These are phyloP conservation scores for Teleopsis dalmanni DNA, from an alignment of 1,140 invertebrate genomes.

Conservation along the genomic window DNA sequence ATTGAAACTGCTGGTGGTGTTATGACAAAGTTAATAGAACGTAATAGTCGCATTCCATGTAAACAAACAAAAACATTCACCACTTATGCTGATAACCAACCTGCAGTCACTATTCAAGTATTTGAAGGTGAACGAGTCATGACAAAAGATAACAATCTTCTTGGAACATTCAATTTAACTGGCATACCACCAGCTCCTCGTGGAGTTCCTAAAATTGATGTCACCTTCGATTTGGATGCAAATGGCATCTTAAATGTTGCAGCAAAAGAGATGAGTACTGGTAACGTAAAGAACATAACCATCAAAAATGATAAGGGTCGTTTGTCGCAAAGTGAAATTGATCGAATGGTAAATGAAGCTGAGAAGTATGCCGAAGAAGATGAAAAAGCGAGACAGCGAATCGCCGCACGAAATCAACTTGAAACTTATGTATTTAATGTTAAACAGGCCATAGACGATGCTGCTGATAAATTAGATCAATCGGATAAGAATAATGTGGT, in stretches of 20 bases:
- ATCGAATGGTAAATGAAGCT: slow-evolving; percentile 45
- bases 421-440: slow-evolving; percentile 68
- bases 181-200: slow-evolving; percentile 75
- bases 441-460: slow-evolving; percentile 51
- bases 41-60: slow-evolving; percentile 57
- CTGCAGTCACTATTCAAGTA: slow-evolving; percentile 60
- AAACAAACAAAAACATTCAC: slow-evolving; percentile 59
- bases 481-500: slow-evolving; percentile 56
- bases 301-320: slow-evolving; percentile 81
- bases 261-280: slow-evolving; percentile 50
- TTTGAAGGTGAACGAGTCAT: slow-evolving; percentile 63
- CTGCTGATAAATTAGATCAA: slow-evolving; percentile 53
- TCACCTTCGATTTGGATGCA: slow-evolving; percentile 57
- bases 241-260: slow-evolving; percentile 59
- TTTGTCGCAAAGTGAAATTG: slow-evolving; percentile 72
- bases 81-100: slow-evolving; percentile 65
- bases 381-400: slow-evolving; percentile 59
- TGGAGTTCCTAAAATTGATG: slow-evolving; percentile 70
- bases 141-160: slow-evolving; percentile 66
- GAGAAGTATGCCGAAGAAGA: slow-evolving; percentile 49
- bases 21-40: slow-evolving; percentile 58
- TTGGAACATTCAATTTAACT: slow-evolving; percentile 70
- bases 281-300: slow-evolving; percentile 64
- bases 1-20: slow-evolving; percentile 54
- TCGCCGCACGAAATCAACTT: slow-evolving; percentile 53